A percentile compares a stretch with the other conserved stretches of the same genome.
phyloP scores from a whole-genome alignment of 2,888 invertebrate genomes.

The Pogonocherus hispidulus region DNA sequence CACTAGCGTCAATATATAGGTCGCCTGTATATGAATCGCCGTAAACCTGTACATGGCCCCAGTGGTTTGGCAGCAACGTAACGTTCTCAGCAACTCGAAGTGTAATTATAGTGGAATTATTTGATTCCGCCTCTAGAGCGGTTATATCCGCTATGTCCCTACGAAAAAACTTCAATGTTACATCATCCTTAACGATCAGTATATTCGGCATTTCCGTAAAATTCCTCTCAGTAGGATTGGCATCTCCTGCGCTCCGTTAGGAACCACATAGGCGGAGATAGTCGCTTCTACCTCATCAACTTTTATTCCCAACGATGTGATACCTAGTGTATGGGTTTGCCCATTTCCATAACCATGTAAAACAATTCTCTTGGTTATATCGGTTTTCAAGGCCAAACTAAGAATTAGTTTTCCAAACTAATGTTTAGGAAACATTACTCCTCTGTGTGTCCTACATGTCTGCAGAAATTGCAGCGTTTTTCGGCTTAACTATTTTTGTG shows the following conservation, averaged over 20 bases:
- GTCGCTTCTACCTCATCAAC: slow-evolving; percentile 36
- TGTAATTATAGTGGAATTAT: no score
- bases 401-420: slow-evolving; percentile 35
- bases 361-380: slow-evolving; percentile 19
- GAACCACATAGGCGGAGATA: slow-evolving; percentile 38
- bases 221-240: slow-evolving; percentile 40
- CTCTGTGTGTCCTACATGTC: slow-evolving; percentile 11
- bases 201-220: slow-evolving; percentile 41
- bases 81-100: no score
- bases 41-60: slow-evolving; percentile 36
- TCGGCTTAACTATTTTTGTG: background rate
- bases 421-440: slow-evolving; percentile 11
- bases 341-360: no score
- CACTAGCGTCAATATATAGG: slow-evolving; percentile 36
- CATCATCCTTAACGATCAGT: no score
- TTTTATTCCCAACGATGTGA: slow-evolving; percentile 25
- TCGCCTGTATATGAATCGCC: slow-evolving; percentile 37
- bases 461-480: slow-evolving; percentile 3
- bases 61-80: no score
- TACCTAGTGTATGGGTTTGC: slow-evolving; percentile 35
- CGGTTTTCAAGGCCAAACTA: slow-evolving; percentile 26
- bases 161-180: no score
- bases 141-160: no score
- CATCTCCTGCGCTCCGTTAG: slow-evolving; percentile 37
- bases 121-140: no score